Conservation (phyloP, 1,140 invertebrate species). For the Monomorium pharaonis region DNA sequence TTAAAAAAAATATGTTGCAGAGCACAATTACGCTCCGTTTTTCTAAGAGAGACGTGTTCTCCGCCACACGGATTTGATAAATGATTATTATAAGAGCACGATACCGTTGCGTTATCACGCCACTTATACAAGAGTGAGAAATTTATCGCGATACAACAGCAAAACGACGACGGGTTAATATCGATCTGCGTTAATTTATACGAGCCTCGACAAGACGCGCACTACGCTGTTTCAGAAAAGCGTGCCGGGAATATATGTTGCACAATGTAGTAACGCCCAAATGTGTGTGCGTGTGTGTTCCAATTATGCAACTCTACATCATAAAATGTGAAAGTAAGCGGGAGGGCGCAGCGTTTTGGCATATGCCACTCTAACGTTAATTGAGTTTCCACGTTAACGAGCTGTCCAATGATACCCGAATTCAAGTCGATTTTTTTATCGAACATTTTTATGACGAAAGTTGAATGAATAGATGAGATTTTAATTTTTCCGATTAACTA, state of each 20-base stretch:
- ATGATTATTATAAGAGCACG: constrained; percentile 15
- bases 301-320: not conserved
- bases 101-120: not conserved
- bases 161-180: not conserved
- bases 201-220: not conserved
- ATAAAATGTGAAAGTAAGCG: constrained; percentile 46
- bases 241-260: not conserved
- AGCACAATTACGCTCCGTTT: not conserved
- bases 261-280: not conserved
- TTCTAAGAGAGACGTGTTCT: not conserved
- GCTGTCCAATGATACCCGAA: constrained; percentile 39
- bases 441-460: constrained; percentile 18
- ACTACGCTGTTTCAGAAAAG: not conserved
- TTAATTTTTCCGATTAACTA: constrained; percentile 24
- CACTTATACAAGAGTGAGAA: not conserved
- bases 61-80: not conserved
- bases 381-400: constrained; percentile 71
- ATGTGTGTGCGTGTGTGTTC: not conserved
- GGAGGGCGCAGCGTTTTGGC: constrained; percentile 61
- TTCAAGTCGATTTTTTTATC: constrained; percentile 51
- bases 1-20: not conserved
- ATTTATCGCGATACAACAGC: not conserved
- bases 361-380: constrained; percentile 68
- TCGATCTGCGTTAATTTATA: not conserved
- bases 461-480: not conserved